Conservation (phyloP, 2,888 invertebrate species). For the Cepaea hortensis region DNA sequence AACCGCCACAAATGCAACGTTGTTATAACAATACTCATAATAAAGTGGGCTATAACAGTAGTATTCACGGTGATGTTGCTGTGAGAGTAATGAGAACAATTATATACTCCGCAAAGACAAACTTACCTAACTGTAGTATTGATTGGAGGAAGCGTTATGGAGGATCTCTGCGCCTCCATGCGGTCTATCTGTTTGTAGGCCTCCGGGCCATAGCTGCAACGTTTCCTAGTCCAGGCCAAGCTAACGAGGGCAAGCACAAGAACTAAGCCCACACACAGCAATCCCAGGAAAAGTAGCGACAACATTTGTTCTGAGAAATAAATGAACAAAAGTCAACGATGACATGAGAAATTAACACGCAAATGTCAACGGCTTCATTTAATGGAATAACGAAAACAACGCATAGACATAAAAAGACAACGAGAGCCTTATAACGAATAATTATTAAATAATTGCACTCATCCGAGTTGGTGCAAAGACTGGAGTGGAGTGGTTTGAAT, state of each 20-base stretch:
- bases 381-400: too few relatives aligned
- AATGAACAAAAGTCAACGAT: too few relatives aligned
- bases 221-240: conserved; percentile 24
- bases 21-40: too few relatives aligned
- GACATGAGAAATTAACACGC: too few relatives aligned
- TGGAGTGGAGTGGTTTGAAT: too few relatives aligned
- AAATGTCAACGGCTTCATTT: too few relatives aligned
- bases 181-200: conserved; percentile 9
- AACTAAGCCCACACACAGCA: conserved; percentile 17
- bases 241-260: conserved; percentile 14
- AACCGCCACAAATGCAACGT: too few relatives aligned
- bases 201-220: neutral
- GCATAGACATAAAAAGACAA: too few relatives aligned
- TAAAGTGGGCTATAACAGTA: too few relatives aligned
- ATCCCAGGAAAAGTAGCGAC: neutral
- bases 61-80: neutral
- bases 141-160: conserved; percentile 16
- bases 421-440: too few relatives aligned
- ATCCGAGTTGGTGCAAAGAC: too few relatives aligned
- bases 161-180: conserved; percentile 11
- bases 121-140: conserved; percentile 35
- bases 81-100: neutral
- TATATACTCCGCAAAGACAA: neutral
- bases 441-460: too few relatives aligned
- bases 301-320: conserved; percentile 20